Conservation (phyloP, 2,797 vertebrate species). For the Notoglanidium macrostoma region DNA sequence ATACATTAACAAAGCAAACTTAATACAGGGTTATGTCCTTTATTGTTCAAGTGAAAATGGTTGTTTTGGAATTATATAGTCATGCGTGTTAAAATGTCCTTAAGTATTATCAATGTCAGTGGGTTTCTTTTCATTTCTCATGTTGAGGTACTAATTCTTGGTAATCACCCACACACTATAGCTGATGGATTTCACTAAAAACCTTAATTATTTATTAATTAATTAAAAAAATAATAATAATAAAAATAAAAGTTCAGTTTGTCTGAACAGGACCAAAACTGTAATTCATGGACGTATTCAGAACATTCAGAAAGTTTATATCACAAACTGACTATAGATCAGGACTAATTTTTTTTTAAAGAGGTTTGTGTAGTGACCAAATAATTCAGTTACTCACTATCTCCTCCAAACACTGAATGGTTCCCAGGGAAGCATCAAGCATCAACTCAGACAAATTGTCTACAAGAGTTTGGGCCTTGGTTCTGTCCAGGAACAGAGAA, state of each 20-base stretch:
- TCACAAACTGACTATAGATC: not conserved
- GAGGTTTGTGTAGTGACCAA: not conserved
- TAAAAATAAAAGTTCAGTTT: not conserved
- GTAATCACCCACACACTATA: not conserved
- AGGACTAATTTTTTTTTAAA: not conserved
- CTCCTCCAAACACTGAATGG: conserved; percentile 91
- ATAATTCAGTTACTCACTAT: conserved; percentile 80
- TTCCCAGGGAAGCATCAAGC: conserved; percentile 86
- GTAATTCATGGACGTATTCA: not conserved
- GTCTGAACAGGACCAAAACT: not conserved
- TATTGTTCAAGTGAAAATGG: not conserved
- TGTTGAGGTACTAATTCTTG: not conserved
- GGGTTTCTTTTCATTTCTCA: not conserved
- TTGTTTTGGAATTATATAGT: not conserved
- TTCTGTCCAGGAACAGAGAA: conserved; percentile 68
- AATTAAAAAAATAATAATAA: no score
- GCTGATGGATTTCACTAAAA: not conserved
- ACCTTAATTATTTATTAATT: not conserved
- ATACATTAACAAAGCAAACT: not conserved
- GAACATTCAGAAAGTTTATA: not conserved
- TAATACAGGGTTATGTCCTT: not conserved
- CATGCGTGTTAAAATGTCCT: not conserved
- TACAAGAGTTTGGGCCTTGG: conserved; percentile 84
- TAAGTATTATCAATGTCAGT: not conserved
- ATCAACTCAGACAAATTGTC: conserved; percentile 87